A percentile compares a stretch with the other conserved stretches of the same genome.
Evolutionary conservation across 1,140 invertebrate genomes (phyloP).

Genomic region (Aphelinus certus): DNA sequence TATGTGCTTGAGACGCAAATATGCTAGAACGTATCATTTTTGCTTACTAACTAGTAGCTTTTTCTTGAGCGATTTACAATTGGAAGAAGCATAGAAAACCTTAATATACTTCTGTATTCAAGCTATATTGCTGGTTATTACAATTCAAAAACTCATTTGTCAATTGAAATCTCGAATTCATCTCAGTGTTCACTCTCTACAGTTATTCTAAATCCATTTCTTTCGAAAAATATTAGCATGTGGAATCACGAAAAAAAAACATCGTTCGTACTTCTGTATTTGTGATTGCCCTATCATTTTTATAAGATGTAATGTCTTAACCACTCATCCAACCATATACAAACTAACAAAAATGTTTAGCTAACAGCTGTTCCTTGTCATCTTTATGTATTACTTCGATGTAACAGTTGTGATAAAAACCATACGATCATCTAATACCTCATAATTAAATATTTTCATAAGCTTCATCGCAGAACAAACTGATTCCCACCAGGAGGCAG

Average conservation of each 20-base stretch:
- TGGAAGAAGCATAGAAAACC: conserved; percentile 2
- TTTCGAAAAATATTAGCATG: conserved; percentile 18
- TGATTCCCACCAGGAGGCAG: background rate
- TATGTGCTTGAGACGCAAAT: conserved; percentile 27
- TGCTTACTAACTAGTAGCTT: conserved; percentile 33
- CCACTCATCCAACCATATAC: conserved; percentile 66
- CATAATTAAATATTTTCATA: background rate
- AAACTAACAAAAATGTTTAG: conserved; percentile 52
- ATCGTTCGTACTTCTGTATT: background rate
- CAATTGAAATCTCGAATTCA: background rate
- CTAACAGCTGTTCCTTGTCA: conserved; percentile 10
- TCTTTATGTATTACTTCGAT: background rate
- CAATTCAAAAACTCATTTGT: too few relatives aligned
- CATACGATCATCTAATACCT: background rate
- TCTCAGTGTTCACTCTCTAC: background rate
- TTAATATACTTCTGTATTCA: background rate
- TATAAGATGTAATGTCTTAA: conserved; percentile 56
- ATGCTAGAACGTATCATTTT: conserved; percentile 13
- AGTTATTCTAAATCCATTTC: conserved; percentile 2
- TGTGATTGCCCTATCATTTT: background rate
- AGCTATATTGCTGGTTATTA: background rate
- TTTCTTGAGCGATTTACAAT: conserved; percentile 2
- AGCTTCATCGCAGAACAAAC: background rate
- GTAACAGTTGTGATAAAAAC: background rate
- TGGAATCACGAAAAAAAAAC: background rate